Evolutionary conservation across 2,113 vertebrate species (phyloP).

Genomic region (Callipepla squamata): DNA sequence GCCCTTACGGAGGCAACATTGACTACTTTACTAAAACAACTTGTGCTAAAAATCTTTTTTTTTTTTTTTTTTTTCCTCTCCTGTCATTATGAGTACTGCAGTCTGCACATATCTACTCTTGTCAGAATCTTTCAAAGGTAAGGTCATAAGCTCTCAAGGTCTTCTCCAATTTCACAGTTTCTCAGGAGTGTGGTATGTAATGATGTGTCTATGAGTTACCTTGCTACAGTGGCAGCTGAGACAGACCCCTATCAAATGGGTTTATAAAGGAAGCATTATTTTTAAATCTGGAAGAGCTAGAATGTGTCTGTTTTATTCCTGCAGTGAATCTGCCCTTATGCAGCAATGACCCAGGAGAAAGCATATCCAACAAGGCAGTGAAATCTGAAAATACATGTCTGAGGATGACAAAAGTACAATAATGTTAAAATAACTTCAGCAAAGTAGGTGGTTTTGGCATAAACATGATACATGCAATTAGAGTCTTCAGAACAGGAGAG

Average conservation of each 20-base stretch:
- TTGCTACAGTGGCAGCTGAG: neutral
- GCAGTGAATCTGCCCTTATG: neutral
- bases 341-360: neutral
- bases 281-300: neutral
- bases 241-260: neutral
- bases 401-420: neutral
- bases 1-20: neutral
- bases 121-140: neutral
- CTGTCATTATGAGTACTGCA: neutral
- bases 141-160: neutral
- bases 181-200: neutral
- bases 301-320: neutral
- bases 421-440: slow-evolving; percentile 33
- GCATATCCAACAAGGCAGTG: slow-evolving; percentile 4
- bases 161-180: neutral
- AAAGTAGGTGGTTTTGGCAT: slow-evolving; percentile 23
- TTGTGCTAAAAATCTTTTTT: neutral
- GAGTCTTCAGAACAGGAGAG: too few species aligned
- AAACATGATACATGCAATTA: neutral
- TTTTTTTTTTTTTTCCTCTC: neutral
- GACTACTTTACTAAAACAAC: neutral
- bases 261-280: neutral
- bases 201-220: neutral
- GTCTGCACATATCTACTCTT: neutral
- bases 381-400: slow-evolving; percentile 24